These are phyloP conservation scores for Pollenia angustigena DNA, from an alignment of 2,888 invertebrate species.

Conservation along the genomic window DNA sequence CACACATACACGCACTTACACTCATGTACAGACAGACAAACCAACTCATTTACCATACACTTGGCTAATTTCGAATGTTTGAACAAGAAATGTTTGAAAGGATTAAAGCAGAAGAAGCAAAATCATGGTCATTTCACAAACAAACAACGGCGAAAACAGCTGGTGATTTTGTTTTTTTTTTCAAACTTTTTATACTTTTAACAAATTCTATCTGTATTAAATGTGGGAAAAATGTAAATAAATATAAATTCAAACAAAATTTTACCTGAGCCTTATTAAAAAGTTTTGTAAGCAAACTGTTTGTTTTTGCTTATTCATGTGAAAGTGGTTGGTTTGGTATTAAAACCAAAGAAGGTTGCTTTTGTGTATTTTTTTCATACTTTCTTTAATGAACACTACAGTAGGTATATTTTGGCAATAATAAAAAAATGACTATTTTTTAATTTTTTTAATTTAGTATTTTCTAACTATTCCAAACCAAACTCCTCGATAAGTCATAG, in stretches of 20 bases:
- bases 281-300: conserved; percentile 57
- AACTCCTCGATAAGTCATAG: too few species aligned
- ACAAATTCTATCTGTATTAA: not conserved
- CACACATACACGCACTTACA: not conserved
- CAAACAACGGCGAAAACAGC: conserved; percentile 45
- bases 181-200: not conserved
- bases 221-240: not conserved
- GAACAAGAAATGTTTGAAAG: conserved; percentile 52
- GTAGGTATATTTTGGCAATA: not conserved
- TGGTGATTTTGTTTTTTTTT: conserved; percentile 7
- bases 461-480: too few species aligned
- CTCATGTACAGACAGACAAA: not conserved
- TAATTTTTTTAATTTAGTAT: too few species aligned
- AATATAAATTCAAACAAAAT: conserved; percentile 41
- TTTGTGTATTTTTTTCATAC: not conserved
- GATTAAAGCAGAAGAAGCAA: conserved; percentile 15
- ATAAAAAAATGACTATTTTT: too few species aligned
- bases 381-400: not conserved
- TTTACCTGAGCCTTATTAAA: conserved; percentile 67
- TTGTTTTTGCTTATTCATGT: conserved; percentile 64
- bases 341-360: conserved; percentile 32
- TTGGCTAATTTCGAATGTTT: conserved; percentile 70
- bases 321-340: conserved; percentile 50
- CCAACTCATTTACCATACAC: conserved; percentile 30
- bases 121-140: conserved; percentile 61